Evolutionary conservation across 1,140 invertebrate species (phyloP).

Genomic region (Steinernema feltiae): DNA sequence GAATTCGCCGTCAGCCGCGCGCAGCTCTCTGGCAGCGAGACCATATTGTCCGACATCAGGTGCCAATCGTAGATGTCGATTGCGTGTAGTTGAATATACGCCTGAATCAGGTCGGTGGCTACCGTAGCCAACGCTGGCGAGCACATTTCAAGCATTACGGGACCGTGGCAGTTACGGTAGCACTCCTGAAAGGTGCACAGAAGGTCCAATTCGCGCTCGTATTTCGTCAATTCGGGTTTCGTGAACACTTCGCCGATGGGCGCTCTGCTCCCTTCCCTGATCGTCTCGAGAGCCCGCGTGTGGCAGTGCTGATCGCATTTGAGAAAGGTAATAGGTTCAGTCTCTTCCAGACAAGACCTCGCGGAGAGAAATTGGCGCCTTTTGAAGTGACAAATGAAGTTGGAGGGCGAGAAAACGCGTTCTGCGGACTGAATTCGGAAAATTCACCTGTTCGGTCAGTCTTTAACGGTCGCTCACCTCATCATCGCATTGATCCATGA

Average conservation of each 20-base stretch:
- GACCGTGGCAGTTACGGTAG: conserved; percentile 43
- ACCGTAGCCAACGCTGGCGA: conserved; percentile 35
- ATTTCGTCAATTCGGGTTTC: conserved; percentile 44
- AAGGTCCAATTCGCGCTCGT: conserved; percentile 48
- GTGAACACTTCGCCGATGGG: conserved; percentile 41
- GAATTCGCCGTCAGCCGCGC: conserved; percentile 24
- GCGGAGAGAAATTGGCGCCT: conserved; percentile 40
- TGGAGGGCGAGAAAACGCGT: conserved; percentile 55
- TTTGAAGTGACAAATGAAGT: conserved; percentile 56
- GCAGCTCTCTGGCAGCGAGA: conserved; percentile 47
- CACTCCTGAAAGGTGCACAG: conserved; percentile 54
- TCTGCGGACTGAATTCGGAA: conserved; percentile 45
- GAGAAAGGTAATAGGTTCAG: conserved; percentile 53
- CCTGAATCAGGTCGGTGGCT: conserved; percentile 43
- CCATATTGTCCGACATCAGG: conserved; percentile 45
- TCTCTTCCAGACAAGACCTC: conserved; percentile 48
- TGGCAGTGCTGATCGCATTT: conserved; percentile 56
- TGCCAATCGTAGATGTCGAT: conserved; percentile 56
- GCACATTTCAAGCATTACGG: conserved; percentile 37
- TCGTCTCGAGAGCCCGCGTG: not conserved
- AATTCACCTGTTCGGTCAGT: not conserved
- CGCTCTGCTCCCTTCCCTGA: conserved; percentile 25
- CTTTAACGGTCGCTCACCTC: conserved; percentile 27
- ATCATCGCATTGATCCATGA: conserved; percentile 51
- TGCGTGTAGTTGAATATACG: conserved; percentile 53